Evolutionary conservation across 2,888 invertebrate species (phyloP), one percentile per base, ranked within the genome.

Genomic region (Drosophila phalerata): DNA sequence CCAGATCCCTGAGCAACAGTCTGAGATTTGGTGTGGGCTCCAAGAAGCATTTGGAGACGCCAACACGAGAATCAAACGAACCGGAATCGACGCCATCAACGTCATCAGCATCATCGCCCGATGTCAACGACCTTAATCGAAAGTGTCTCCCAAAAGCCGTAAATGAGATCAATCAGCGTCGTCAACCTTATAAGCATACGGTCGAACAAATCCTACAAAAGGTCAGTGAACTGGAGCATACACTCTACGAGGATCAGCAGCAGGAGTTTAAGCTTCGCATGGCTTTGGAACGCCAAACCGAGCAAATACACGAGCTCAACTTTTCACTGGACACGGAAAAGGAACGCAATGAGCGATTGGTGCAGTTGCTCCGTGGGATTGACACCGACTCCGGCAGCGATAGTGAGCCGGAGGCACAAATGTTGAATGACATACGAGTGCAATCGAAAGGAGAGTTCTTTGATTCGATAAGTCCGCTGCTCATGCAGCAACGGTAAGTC

Each of bases 401-500:
- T 0, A 78, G 77, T 47, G 88, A 89, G 0, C 65, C 68, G 6
- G 82, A 73, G 2, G 51, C 17, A 0, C 51, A 70, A 6, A 0
- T 61, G 3, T 5, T 62, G 0, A 70, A 53, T 10, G 73, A 60
- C 3, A 53, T 77, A 19, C 75, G 72, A 0, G 38, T 78, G 3
- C 69, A 77, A 8, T 72, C 76, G 3, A 72, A 48, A 2, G 53
- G 48, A 1, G 68, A 75, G 0, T 11, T 86, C 0, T 69, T 68
- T 43, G 83, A 80, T 10, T 91, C 90, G 15, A 91, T 91, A 17
- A 91, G 91, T 74, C 91, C 91, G 0, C 55, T 91, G 48, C 73
- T 91, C 11, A 90, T 91, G 91, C 91, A 90, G 43, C 90, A 91
- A 47, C 88, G 91, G 91, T 89, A 38, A 64, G 87, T n/a, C n/a